A percentile compares a stretch with the other conserved stretches of the same genome.
Evolutionary conservation across 1,140 invertebrate genomes (phyloP).

Genomic region (Rhyzopertha dominica): DNA sequence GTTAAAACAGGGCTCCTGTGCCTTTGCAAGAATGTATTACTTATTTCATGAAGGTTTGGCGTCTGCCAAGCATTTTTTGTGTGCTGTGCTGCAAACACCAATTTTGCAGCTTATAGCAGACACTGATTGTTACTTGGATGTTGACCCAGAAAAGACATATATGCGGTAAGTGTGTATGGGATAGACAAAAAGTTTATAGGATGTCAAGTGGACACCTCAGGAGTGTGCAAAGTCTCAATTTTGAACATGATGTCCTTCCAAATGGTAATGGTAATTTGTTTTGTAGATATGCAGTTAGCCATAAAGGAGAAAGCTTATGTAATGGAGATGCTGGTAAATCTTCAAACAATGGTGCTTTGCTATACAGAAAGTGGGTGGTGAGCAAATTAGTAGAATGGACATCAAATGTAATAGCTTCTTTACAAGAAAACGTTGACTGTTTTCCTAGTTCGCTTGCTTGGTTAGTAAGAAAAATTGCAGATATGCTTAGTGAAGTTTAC

Average conservation of each 20-base stretch:
- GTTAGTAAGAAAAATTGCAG: no score
- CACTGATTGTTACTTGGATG: constrained; percentile 87
- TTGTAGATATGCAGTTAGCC: constrained; percentile 61
- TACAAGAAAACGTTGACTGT: constrained; percentile 82
- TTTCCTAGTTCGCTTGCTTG: constrained; percentile 83
- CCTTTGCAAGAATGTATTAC: constrained; percentile 86
- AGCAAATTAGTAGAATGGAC: constrained; percentile 76
- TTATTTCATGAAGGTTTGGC: constrained; percentile 87
- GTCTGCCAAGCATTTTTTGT: constrained; percentile 87
- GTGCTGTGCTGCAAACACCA: constrained; percentile 84
- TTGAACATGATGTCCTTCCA: not conserved
- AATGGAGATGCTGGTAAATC: constrained; percentile 66
- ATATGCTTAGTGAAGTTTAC: no score
- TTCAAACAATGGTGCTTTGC: constrained; percentile 61
- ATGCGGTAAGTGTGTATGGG: constrained; percentile 55
- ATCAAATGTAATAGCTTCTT: constrained; percentile 75
- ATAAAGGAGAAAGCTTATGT: constrained; percentile 75
- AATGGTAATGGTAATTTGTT: constrained; percentile 17
- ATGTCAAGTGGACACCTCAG: no score
- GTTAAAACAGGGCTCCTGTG: constrained; percentile 77
- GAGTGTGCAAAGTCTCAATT: not conserved
- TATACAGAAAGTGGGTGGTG: constrained; percentile 74
- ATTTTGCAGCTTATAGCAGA: constrained; percentile 90
- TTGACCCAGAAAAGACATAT: constrained; percentile 83
- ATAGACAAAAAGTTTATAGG: no score